Base-by-base conservation (phyloP, 2,113 vertebrate genomes). In the Henicopernis longicauda region DNA sequence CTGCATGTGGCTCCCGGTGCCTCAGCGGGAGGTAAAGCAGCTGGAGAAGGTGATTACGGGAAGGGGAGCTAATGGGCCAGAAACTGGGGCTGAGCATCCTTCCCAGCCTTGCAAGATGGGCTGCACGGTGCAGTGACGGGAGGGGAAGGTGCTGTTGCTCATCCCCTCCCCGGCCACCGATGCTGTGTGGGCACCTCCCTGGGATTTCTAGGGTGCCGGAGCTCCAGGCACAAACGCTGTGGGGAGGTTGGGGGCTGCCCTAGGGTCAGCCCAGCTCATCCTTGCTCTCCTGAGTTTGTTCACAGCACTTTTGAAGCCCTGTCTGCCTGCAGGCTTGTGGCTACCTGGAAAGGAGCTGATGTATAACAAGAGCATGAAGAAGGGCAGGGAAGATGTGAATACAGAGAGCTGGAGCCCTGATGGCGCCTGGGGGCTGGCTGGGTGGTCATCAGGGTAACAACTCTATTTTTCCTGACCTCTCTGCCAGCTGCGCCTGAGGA, bases 41-140 rank as follows among this genome's bases (percentile, higher is more conserved):
- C 58, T 0, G 4, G 55, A 61, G 69, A 52, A n/a, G 50, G 45
- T 19, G 16, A 7, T 40, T 82, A 45, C 2, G 1, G 27, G 54
- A 49, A 62, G 31, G 38, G 61, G 29, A 47, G 52, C 16, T 13
- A 9, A 34, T 2, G 61, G 38, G 38, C 18, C 52, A 7, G 50
- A 34, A 79, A 40, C 11, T 4, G 59, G 40, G 78, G 49, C 83
- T 25, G 54, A 52, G 36, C 12, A 2, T 31, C 72, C 67, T 55
- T 52, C 61, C 59, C 59, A 32, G 40, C 36, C 36, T 34, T 11
- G 0, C 44, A 7, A 9, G 45, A 8, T 1, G 57, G 32, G 31
- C 82, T 54, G 50, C 22, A 1, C 0, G 0, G 42, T 62, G 29
- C 3, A 0, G 73, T 40, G 20, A 2, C 1, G 38, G 10, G 8